phyloP scores from a whole-genome alignment of 1,140 invertebrate genomes.

The Lepidurus arcticus region DNA sequence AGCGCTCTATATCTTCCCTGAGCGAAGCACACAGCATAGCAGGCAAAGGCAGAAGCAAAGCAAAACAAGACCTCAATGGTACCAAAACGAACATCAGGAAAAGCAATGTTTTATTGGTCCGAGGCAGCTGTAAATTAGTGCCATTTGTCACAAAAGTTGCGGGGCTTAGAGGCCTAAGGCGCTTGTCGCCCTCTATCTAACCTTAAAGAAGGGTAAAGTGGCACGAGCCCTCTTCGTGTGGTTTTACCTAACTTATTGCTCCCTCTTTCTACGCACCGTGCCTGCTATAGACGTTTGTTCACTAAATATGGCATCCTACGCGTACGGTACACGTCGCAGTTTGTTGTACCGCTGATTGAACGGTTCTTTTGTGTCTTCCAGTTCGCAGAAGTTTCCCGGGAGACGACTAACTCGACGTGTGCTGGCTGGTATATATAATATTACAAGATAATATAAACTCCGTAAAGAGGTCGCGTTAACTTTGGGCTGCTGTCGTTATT shows the following conservation, averaged over 20 bases:
- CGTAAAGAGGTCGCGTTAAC: no score
- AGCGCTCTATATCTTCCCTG: conserved; percentile 1
- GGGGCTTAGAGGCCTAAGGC: conserved; percentile 5
- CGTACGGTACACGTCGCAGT: no score
- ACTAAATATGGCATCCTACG: no score
- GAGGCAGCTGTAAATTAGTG: conserved; percentile 3
- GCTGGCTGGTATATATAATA: no score
- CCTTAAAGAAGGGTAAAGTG: conserved; percentile 2
- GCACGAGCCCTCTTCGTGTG: neutral
- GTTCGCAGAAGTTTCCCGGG: neutral
- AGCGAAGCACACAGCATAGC: neutral
- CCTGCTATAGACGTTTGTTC: no score
- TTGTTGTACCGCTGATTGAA: neutral
- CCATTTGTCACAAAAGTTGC: conserved; percentile 19
- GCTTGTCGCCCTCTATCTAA: conserved; percentile 18
- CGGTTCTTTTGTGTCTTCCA: neutral
- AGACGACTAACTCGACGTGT: neutral
- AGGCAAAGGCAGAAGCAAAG: neutral
- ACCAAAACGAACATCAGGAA: neutral
- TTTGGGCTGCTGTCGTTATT: neutral
- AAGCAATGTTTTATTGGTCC: neutral
- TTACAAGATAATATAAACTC: no score
- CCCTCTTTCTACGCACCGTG: no score
- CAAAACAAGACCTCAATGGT: neutral
- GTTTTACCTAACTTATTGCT: no score